Percentiles rank a stretch among this genome's conserved stretches.
Evolutionary conservation across 2,113 vertebrate species (phyloP).

Genomic region (Catharus minimus): DNA sequence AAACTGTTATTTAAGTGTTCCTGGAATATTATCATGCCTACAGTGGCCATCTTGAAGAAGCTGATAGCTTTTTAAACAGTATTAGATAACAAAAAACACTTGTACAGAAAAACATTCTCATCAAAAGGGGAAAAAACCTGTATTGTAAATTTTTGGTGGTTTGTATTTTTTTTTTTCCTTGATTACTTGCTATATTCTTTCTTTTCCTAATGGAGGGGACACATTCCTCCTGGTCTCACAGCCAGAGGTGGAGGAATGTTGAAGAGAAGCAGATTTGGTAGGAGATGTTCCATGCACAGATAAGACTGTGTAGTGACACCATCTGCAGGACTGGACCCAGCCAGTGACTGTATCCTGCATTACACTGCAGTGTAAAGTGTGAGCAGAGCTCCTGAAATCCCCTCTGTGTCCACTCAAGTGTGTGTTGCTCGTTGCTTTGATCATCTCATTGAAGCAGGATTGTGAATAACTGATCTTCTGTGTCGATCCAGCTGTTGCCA

Average conservation of each 20-base stretch:
- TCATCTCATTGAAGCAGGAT: constrained; percentile 42
- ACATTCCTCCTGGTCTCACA: constrained; percentile 27
- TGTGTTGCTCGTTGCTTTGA: constrained; percentile 43
- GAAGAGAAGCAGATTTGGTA: constrained; percentile 45
- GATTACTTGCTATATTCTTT: constrained; percentile 36
- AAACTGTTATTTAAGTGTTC: constrained; percentile 83
- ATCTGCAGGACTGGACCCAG: constrained; percentile 44
- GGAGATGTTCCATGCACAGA: constrained; percentile 36
- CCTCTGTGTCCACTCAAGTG: constrained; percentile 25
- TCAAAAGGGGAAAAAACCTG: constrained; percentile 67
- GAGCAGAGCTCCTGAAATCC: constrained; percentile 21
- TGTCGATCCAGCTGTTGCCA: constrained; percentile 37
- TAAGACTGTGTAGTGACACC: neutral
- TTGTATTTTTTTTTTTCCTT: neutral
- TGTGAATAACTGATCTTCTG: constrained; percentile 53
- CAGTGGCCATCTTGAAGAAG: constrained; percentile 77
- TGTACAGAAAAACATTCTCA: constrained; percentile 78
- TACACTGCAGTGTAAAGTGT: constrained; percentile 45
- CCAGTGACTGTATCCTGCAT: neutral
- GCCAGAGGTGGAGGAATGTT: constrained; percentile 47
- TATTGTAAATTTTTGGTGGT: constrained; percentile 46
- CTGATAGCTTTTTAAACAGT: constrained; percentile 80
- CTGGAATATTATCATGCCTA: constrained; percentile 77
- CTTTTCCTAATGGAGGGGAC: constrained; percentile 48
- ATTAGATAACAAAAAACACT: constrained; percentile 77